Evolutionary conservation across 2,113 vertebrate species (phyloP), one percentile per base, ranked within the genome.

Genomic region (Narcine bancroftii): DNA sequence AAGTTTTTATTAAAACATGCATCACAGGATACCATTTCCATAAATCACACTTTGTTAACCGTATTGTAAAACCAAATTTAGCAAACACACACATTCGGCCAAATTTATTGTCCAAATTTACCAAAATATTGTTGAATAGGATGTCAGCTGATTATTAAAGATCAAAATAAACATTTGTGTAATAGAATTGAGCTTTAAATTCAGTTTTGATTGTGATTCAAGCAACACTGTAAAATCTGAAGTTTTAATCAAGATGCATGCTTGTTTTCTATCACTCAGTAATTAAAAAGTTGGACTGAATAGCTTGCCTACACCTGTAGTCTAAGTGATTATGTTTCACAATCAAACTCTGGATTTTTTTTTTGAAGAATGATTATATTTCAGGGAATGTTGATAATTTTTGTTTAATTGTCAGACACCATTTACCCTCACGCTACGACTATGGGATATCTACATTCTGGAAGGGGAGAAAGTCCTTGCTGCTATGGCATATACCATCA

Each of bases 401-500:
- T 92, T 66, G 21, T n/a, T 71, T 47, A 65, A 63, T 92, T 92
- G 33, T 83, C 95, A 98, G 97, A 98, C 96, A 0, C 97, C 97
- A 0, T 97, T 97, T 94, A 97, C 96, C 1, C 96, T 98, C 92
- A 98, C 97, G 15, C 94, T 97, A 94, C 96, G 96, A 60, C 94
- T 98, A 7, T 98, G 97, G 97, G 97, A 97, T 92, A 96, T 98
- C 95, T 98, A 97, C 95, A 97, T 98, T 91, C 92, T 98, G 95
- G 98, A 98, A 79, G 96, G 97, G 69, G 96, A 98, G 93, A 95
- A 94, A 39, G 93, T 96, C 63, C 95, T 98, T 53, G 96, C 94
- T 0, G 97, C 97, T 91, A 97, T 96, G 97, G 97, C 97, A 65
- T 97, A 97, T 92, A 97, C 97, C 2, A 95, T 96, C 94, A 96